Conservation (phyloP, 2,113 vertebrate genomes). For the Microtus ochrogaster region DNA sequence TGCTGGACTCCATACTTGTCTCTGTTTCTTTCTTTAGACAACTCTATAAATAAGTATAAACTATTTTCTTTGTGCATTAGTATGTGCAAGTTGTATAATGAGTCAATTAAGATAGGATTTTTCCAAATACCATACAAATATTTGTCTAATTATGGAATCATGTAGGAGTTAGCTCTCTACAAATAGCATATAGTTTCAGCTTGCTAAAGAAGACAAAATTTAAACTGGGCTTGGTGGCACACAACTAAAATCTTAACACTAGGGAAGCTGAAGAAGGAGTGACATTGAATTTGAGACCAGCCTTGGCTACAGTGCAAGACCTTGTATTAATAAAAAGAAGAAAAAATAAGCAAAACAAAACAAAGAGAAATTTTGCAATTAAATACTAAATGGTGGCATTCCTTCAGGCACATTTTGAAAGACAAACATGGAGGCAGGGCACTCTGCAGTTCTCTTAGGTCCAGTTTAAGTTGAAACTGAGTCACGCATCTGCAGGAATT, state of each 20-base stretch:
- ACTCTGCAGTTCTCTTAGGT: background rate
- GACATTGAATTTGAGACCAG: background rate
- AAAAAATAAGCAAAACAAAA: background rate
- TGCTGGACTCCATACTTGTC: background rate
- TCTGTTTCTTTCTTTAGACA: background rate
- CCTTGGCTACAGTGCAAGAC: background rate
- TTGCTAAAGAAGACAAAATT: background rate
- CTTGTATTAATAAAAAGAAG: background rate
- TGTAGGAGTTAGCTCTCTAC: background rate
- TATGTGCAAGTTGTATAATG: background rate
- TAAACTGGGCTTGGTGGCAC: background rate
- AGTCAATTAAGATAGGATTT: background rate
- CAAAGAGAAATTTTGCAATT: background rate
- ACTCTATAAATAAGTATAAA: background rate
- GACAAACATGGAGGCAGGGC: background rate
- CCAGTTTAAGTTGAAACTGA: background rate
- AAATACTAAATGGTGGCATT: background rate
- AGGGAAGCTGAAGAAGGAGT: background rate
- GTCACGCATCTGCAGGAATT: background rate
- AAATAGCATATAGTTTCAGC: background rate
- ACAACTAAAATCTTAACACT: background rate
- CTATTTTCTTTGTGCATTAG: background rate
- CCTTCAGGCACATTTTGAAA: background rate
- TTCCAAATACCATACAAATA: background rate
- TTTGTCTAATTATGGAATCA: constrained; percentile 8